phyloP scores from a whole-genome alignment of 1,140 invertebrate genomes.

The Drosophila erecta region DNA sequence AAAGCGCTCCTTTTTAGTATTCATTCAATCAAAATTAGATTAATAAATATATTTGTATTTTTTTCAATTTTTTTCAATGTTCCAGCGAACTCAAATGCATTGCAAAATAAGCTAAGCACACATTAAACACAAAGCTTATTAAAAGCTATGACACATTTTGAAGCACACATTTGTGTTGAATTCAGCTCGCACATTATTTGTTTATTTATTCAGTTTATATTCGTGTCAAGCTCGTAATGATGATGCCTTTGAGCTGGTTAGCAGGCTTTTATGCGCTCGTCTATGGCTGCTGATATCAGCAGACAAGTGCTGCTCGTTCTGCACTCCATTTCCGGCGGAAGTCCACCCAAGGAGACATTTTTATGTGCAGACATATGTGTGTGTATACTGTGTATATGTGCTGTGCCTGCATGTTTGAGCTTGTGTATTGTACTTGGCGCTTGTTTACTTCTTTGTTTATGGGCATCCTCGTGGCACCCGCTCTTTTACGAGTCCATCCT shows the following conservation, averaged over 20 bases:
- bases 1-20: no score
- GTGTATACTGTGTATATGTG: not conserved
- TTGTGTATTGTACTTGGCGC: constrained; percentile 62
- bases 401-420: constrained; percentile 23
- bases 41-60: not conserved
- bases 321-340: constrained; percentile 75
- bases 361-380: constrained; percentile 7
- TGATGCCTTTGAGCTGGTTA: constrained; percentile 67
- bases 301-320: constrained; percentile 59
- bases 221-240: constrained; percentile 68
- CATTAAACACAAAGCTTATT: not conserved
- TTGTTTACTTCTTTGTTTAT: constrained; percentile 83
- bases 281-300: constrained; percentile 57
- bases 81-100: no score
- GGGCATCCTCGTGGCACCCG: constrained; percentile 46
- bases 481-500: constrained; percentile 32
- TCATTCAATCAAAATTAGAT: not conserved
- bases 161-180: not conserved
- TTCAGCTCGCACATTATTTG: constrained; percentile 7
- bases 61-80: no score
- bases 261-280: constrained; percentile 65
- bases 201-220: constrained; percentile 62
- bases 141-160: no score
- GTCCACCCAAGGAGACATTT: constrained; percentile 56
- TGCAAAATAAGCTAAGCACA: not conserved